These are phyloP conservation scores for human (Homo sapiens) DNA, from an alignment of 2,113 vertebrate species.

Conservation along the genomic window GRCh38 chr11:102321501-102322000, in stretches of 20 bases:
- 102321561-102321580: too few relatives aligned
- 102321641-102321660: too few relatives aligned
- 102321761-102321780: neutral
- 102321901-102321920: slow-evolving; percentile 83
- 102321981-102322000: slow-evolving; percentile 41
- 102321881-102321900: slow-evolving; percentile 73
- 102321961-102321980: slow-evolving; percentile 83
- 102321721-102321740: neutral
- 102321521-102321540: too few relatives aligned
- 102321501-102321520: too few relatives aligned
- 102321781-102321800: slow-evolving; percentile 16
- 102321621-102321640: too few relatives aligned
- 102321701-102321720: neutral
- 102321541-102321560: too few relatives aligned
- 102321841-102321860: neutral
- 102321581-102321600: too few relatives aligned
- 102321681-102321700: too few relatives aligned
- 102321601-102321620: too few relatives aligned
- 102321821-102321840: slow-evolving; percentile 59
- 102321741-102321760: neutral
- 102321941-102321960: slow-evolving; percentile 87
- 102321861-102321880: neutral
- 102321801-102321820: slow-evolving; percentile 48
- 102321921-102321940: slow-evolving; percentile 82
- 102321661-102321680: neutral